A percentile compares a stretch with the other conserved stretches of the same genome.
phyloP scores from a whole-genome alignment of 2,113 vertebrate species.

The Cynocephalus volans region DNA sequence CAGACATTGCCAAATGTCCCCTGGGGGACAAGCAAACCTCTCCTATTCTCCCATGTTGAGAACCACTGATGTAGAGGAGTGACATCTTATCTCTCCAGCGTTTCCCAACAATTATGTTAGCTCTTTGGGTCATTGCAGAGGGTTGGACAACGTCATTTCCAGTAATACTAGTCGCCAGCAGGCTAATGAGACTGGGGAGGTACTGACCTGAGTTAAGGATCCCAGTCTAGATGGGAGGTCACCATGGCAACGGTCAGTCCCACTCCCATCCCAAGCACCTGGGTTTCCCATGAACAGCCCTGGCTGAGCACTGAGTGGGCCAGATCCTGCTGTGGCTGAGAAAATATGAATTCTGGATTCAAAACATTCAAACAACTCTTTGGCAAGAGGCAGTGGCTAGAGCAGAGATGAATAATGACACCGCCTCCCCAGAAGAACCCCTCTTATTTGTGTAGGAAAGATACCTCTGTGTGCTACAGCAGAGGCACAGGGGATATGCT shows the following conservation, averaged over 20 bases:
- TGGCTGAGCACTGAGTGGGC: background rate
- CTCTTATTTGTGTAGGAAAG: constrained; percentile 43
- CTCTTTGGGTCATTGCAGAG: constrained; percentile 20
- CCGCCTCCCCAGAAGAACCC: background rate
- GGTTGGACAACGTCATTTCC: background rate
- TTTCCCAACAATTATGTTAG: background rate
- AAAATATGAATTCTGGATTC: constrained; percentile 73
- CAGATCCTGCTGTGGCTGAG: constrained; percentile 46
- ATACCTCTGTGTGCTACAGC: background rate
- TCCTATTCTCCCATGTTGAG: background rate
- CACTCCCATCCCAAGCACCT: background rate
- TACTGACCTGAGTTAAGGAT: background rate
- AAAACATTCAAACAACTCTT: constrained; percentile 70
- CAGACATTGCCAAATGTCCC: background rate
- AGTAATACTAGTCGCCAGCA: background rate
- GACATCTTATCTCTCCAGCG: background rate
- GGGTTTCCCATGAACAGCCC: constrained; percentile 1
- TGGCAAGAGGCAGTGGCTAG: background rate
- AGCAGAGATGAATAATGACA: constrained; percentile 50
- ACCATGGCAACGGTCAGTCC: background rate
- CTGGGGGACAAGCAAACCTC: background rate
- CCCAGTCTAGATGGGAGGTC: background rate
- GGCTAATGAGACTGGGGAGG: background rate
- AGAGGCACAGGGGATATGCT: background rate
- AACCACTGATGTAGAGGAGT: background rate